Evolutionary conservation across 2,888 invertebrate species (phyloP), one percentile per base, ranked within the genome.

Genomic region (Pristionchus exspectatus): DNA sequence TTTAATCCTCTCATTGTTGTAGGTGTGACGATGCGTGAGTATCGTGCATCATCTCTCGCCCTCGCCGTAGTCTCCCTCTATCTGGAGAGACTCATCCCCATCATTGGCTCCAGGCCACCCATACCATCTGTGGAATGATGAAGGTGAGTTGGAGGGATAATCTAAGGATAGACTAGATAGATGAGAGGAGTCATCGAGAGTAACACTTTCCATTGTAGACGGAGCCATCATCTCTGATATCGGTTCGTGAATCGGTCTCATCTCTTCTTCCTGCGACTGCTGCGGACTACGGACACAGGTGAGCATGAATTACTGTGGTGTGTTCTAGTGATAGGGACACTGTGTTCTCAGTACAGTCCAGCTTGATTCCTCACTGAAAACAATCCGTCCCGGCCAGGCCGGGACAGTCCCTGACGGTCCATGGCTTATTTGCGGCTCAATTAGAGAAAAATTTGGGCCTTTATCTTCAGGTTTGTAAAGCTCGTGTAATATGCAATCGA

Each of bases 241-340:
- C 50, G 2, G 72, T 72, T n/a, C 87, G 87, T 5, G 87, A 87
- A 54, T 44, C 87, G 16, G 72, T 87, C 30, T 87, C 87, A n/a
- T 7, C 56, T 33, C 87, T 87, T 16, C 72, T 87, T 21, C 86
- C 86, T 12, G 59, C 83, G 54, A 83, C 83, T 54, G 83, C 54
- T n/a, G 83, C 56, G 3, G 83, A 83, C 54, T 83, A 83, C 21
- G 83, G 83, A 38, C 83, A 83, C 56, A 54, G 77, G 77, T 77
- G 77, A 77, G 44, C 44, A 50, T 50, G 7, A 50, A 50, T 50
- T 50, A 50, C 12, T 50, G 44, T 50, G 10, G 12, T 50, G n/a
- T n/a, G n/a, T n/a, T n/a, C n/a, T n/a, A n/a, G n/a, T n/a, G n/a
- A n/a, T n/a, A n/a, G n/a, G n/a, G n/a, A n/a, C n/a, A n/a, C n/a